These are phyloP conservation scores for Scaptomyza cyrtandrae DNA, from an alignment of 2,888 invertebrate genomes.

Conservation along the genomic window DNA sequence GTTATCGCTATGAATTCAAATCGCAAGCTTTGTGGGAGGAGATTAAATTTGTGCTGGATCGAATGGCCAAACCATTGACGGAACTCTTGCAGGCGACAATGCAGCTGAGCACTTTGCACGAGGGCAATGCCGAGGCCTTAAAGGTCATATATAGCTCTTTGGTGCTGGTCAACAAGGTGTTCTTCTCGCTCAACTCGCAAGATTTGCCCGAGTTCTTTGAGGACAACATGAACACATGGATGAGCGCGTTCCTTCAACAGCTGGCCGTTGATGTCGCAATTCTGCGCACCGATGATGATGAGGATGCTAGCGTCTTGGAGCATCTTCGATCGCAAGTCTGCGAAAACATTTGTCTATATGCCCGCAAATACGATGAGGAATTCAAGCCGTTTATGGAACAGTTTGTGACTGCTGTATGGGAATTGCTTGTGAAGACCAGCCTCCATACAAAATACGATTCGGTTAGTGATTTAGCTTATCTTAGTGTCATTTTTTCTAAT, in stretches of 20 bases:
- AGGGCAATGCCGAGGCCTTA: conserved; percentile 91
- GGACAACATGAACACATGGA: conserved; percentile 98
- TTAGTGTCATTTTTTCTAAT: not conserved
- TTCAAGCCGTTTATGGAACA: conserved; percentile 94
- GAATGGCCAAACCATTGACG: conserved; percentile 96
- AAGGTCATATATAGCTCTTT: conserved; percentile 95
- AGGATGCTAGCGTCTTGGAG: conserved; percentile 95
- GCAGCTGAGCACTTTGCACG: conserved; percentile 91
- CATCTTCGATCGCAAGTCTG: conserved; percentile 97
- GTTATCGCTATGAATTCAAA: conserved; percentile 97
- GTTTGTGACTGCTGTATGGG: conserved; percentile 98
- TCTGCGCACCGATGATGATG: conserved; percentile 91
- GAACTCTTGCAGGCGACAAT: conserved; percentile 96
- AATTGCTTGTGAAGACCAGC: conserved; percentile 93
- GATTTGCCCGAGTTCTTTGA: conserved; percentile 99
- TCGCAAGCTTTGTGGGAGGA: conserved; percentile 97
- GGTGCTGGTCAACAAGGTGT: conserved; percentile 95
- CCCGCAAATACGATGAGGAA: conserved; percentile 99
- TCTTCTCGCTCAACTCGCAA: conserved; percentile 98
- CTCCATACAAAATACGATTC: conserved; percentile 95
- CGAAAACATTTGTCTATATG: conserved; percentile 97
- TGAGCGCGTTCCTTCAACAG: conserved; percentile 94
- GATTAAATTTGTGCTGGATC: conserved; percentile 97
- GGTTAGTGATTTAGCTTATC: conserved; percentile 85
- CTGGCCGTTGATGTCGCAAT: conserved; percentile 91